Percentiles rank a stretch among this genome's conserved stretches.
phyloP scores from a whole-genome alignment of 2,113 vertebrate genomes.

The Fulmarus glacialis region DNA sequence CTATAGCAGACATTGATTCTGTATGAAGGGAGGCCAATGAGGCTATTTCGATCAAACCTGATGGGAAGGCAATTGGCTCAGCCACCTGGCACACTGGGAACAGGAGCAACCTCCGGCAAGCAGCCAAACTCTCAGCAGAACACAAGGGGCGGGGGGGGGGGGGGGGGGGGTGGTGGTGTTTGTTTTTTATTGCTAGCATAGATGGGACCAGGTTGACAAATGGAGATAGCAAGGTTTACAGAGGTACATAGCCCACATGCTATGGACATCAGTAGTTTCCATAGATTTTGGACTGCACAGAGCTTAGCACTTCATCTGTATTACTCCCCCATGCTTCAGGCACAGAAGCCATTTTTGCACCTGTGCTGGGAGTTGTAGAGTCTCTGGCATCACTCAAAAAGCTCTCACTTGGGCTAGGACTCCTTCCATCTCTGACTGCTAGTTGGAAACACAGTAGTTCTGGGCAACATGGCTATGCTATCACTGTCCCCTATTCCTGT shows the following conservation, averaged over 20 bases:
- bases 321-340: not conserved
- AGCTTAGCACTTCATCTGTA: not conserved
- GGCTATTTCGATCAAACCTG: not conserved
- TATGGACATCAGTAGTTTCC: not conserved
- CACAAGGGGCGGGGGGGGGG: too few species aligned
- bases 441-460: not conserved
- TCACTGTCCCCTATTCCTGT: accelerated
- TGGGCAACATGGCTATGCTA: not conserved
- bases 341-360: not conserved
- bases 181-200: not conserved
- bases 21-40: not conserved
- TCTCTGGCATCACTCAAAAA: not conserved
- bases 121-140: not conserved
- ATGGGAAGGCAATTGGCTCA: not conserved
- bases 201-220: not conserved
- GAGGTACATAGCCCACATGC: not conserved
- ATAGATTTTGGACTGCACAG: not conserved
- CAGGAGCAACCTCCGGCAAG: not conserved
- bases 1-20: not conserved
- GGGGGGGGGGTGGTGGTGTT: too few species aligned
- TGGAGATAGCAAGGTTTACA: not conserved
- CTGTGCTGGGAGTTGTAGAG: not conserved
- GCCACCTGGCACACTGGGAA: not conserved
- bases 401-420: not conserved
- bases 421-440: not conserved